Evolutionary conservation across 2,888 invertebrate genomes (phyloP), one percentile per base, ranked within the genome.

Genomic region (Sceliomorpha sp.): DNA sequence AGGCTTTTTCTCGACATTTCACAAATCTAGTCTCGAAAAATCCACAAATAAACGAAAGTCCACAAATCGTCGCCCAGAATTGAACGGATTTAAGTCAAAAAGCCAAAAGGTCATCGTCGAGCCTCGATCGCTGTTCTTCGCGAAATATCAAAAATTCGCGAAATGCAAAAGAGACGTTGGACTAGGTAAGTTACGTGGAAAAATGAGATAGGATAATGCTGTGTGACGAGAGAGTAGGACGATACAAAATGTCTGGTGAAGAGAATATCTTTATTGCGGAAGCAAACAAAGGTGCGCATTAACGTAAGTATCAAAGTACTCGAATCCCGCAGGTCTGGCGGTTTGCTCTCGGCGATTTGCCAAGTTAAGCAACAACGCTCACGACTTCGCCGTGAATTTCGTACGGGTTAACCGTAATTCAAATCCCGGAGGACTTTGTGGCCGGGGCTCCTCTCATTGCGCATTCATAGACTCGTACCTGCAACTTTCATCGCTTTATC

Each of bases 391-490:
- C 44, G 50, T 14, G 42, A 40, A 48, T 42, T 53, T 51, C 37
- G 34, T 36, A 26, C 40, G 32, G 50, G 34, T 45, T 50, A 42
- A 56, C 51, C 58, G 51, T 64, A 64, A 58, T 64, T 64, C 64
- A 64, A 58, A 45, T 58, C 64, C 56, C 58, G 34, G 48, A 40
- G 58, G 37, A 34, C 14, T 36, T 44, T n/a, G 39, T 24, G 29
- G n/a, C 37, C 10, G 17, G 29, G 31, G 12, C 50, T 47, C 32
- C 15, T 14, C 34, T 63, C 47, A 32, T 51, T 32, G 40, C n/a
- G 40, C 37, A 45, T 51, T 60, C 60, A 60, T 31, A 12, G 45
- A 60, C 37, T 51, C 17, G 10, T 32, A 26, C n/a, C 34, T 40
- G 20, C 36, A 20, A 20, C 20, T 20, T 20, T 20, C 20, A 5